phyloP scores from a whole-genome alignment of 2,113 vertebrate genomes.

The Polypterus bichir region DNA sequence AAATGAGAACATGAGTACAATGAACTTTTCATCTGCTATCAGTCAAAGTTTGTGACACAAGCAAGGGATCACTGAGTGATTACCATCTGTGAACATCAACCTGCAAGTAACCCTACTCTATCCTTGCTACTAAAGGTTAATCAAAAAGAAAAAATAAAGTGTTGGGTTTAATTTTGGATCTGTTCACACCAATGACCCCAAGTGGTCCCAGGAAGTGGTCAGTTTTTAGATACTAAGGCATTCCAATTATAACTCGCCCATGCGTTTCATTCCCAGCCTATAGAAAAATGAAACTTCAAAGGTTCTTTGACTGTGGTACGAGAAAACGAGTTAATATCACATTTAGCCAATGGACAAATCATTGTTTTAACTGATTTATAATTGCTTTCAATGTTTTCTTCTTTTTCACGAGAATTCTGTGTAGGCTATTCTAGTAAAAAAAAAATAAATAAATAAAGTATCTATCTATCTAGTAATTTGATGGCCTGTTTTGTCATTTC shows the following conservation, averaged over 20 bases:
- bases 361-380: no score
- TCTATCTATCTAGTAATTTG: no score
- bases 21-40: no score
- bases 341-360: no score
- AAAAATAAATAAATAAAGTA: no score
- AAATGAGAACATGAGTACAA: no score
- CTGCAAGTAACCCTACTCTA: slow-evolving; percentile 9
- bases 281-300: slow-evolving; percentile 37
- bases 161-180: slow-evolving; percentile 38
- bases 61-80: no score
- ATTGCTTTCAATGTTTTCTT: no score
- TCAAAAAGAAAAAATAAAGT: slow-evolving; percentile 38
- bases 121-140: slow-evolving; percentile 35
- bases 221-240: slow-evolving; percentile 36
- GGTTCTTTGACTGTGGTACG: slow-evolving; percentile 26
- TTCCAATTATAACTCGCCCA: slow-evolving; percentile 47
- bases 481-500: no score
- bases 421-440: no score
- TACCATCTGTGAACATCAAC: neutral
- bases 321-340: slow-evolving; percentile 26
- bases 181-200: slow-evolving; percentile 40
- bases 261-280: slow-evolving; percentile 32
- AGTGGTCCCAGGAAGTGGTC: slow-evolving; percentile 26
- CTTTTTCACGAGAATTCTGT: no score
- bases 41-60: no score